Conservation (phyloP, 1,140 invertebrate species). For the Neodiprion lecontei region DNA sequence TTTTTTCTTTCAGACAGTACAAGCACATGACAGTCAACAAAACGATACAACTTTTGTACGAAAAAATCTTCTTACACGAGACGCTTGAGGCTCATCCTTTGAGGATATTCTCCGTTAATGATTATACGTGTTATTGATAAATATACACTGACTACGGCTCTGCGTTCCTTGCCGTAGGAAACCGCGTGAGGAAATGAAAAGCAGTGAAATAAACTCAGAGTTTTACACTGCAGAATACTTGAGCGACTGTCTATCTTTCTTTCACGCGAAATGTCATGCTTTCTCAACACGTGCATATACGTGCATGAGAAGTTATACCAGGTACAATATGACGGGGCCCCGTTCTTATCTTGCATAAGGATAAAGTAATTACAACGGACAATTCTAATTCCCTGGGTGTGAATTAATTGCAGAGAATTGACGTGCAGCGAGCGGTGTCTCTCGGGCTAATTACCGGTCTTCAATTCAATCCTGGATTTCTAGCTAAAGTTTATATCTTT, state of each 20-base stretch:
- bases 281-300: constrained; percentile 44
- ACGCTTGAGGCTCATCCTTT: constrained; percentile 11
- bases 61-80: constrained; percentile 8
- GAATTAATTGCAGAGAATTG: background rate
- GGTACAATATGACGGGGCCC: background rate
- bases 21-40: no score
- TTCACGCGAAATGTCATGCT: constrained; percentile 44
- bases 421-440: background rate
- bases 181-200: constrained; percentile 30
- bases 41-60: background rate
- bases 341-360: constrained; percentile 33
- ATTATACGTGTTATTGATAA: no score
- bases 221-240: background rate
- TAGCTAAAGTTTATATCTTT: background rate
- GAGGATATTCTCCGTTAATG: background rate
- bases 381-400: background rate
- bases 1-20: no score
- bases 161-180: background rate
- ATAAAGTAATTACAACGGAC: background rate
- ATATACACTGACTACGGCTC: background rate
- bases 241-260: background rate
- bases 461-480: background rate
- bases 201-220: constrained; percentile 16
- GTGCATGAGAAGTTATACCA: no score
- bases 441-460: background rate